Base-by-base conservation (phyloP, 2,888 invertebrate species). In the Thymelicus acteon region DNA sequence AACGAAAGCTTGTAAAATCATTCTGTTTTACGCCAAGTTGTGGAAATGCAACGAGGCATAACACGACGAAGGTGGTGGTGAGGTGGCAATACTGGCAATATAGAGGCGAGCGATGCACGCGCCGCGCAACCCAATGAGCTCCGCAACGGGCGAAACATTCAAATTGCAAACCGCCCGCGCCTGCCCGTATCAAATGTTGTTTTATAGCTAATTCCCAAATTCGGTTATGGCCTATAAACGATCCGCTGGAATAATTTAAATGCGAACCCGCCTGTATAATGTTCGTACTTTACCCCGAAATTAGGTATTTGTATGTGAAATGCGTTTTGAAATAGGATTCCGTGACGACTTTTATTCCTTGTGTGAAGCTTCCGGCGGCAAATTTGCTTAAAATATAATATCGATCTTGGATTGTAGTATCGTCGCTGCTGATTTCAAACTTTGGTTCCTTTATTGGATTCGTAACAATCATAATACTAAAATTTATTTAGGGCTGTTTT, bases 141-240 rank as follows among this genome's bases (percentile, higher is more conserved):
- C 84, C 77, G 86, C 85, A 89, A 89, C 90, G 88, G 86, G 87
- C 88, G 83, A 86, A 90, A 93, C 89, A 92, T 93, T 93, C 92
- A 93, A 93, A 93, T 93, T 91, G 91, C 91, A 83, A 89, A 85
- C 91, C 88, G 82, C 92, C 91, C 92, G 91, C 92, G 91, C 91
- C 91, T 87, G 89, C 92, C 92, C 93, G 91, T 91, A 92, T 93
- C 93, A 93, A 93, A 93, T 93, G 93, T 92, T 93, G 93, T 93
- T 93, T 93, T 93, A 93, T 93, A 92, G 93, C 93, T 93, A 93
- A 93, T 93, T 93, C 92, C 93, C 90, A 93, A 93, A 93, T 93
- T 93, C 93, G 86, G 93, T 93, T 93, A 93, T 93, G 92, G 93
- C 92, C 93, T 93, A 93, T 93, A 93, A 93, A 93, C 93, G 93